Base-by-base conservation (phyloP, 2,888 invertebrate genomes). In the Apoderus coryli region DNA sequence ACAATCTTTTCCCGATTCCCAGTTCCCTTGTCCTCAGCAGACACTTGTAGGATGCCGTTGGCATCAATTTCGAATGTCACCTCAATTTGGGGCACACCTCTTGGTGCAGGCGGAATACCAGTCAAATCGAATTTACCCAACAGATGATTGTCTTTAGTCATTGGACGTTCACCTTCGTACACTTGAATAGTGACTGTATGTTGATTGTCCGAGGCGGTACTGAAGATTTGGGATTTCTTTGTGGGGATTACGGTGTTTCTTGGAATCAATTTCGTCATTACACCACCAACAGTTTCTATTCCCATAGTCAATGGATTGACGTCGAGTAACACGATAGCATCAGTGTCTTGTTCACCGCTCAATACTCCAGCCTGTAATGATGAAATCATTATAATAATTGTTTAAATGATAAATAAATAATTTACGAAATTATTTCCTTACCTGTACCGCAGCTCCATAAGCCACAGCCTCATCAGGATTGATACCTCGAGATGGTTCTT, bases 381-480 rank as follows among this genome's bases (percentile, higher is more conserved):
- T n/a, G n/a, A n/a, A n/a, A n/a, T n/a, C n/a, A n/a, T n/a, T n/a
- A n/a, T n/a, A n/a, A n/a, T n/a, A n/a, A n/a, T n/a, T n/a, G n/a
- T n/a, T n/a, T n/a, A n/a, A n/a, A n/a, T n/a, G n/a, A n/a, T n/a
- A n/a, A n/a, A n/a, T n/a, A n/a, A n/a, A n/a, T n/a, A n/a, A n/a
- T n/a, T n/a, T n/a, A n/a, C n/a, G n/a, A n/a, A n/a, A n/a, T n/a
- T n/a, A n/a, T n/a, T n/a, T n/a, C n/a, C n/a, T n/a, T n/a, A n/a
- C n/a, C n/a, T n/a, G 95, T 5, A 98, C 95, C 43, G 96, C 95
- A 23, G 95, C 95, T 51, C 95, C 95, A 55, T 92, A 96, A 27
- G 95, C 95, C 34, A 96, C 96, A 46, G 96, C 96, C 61, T 98
- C 96, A 58, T 98, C 98, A 30, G 96, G 96, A 60, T 98, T 96